Evolutionary conservation across 2,113 vertebrate species (phyloP).

Genomic region (Dasypus novemcinctus): DNA sequence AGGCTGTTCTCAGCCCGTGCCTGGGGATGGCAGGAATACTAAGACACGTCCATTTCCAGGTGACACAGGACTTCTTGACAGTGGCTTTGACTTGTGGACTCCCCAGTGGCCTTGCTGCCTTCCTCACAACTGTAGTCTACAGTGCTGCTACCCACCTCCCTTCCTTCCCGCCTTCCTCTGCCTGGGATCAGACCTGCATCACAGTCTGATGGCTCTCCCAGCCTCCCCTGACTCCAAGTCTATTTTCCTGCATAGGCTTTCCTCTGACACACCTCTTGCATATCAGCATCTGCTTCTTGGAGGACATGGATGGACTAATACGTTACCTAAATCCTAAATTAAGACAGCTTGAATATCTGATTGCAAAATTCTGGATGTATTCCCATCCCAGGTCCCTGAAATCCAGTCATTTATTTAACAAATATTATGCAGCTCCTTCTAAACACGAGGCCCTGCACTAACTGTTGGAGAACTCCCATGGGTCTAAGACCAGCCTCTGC

Average conservation of each 20-base stretch:
- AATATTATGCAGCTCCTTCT: neutral
- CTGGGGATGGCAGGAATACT: too few species aligned
- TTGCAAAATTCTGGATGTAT: neutral
- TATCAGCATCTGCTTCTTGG: neutral
- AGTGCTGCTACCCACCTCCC: neutral
- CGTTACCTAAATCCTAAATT: neutral
- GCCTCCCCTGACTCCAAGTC: neutral
- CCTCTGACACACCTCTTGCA: neutral
- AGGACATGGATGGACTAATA: neutral
- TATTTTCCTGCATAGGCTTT: neutral
- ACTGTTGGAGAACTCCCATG: too few species aligned
- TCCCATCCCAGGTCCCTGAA: neutral
- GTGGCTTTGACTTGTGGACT: neutral
- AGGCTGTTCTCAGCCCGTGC: too few species aligned
- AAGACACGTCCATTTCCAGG: too few species aligned
- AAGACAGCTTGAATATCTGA: neutral
- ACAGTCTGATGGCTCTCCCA: too few species aligned
- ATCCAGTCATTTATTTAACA: neutral
- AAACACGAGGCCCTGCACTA: neutral
- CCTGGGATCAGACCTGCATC: neutral
- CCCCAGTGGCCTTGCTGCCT: neutral
- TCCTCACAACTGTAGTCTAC: too few species aligned
- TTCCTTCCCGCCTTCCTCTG: neutral
- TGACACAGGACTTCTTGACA: too few species aligned
- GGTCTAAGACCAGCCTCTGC: too few species aligned